Base-by-base conservation (phyloP, 2,888 invertebrate genomes). In the Eilema caniola region DNA sequence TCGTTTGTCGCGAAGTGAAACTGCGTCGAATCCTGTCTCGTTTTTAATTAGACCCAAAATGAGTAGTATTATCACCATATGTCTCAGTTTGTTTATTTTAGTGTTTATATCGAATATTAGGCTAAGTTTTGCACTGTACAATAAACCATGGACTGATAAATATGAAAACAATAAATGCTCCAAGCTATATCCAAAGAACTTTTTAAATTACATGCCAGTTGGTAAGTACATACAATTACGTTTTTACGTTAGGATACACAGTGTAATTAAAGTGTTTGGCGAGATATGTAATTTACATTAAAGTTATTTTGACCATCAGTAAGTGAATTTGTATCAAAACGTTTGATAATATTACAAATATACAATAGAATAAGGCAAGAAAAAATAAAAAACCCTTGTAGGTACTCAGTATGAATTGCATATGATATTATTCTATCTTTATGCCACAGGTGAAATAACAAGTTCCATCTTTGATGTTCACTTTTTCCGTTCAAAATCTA, bases 161-260 rank as follows among this genome's bases (percentile, higher is more conserved):
- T 94, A 94, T 84, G 96, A 95, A 84, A 93, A 85, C 85, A 93
- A 93, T 80, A 90, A 95, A 70, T 96, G 96, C 80, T 95, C 96
- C 1, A 95, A 94, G 78, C 85, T 96, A 33, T 96, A 95, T 85
- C 96, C 95, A 3, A 95, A 92, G 83, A 95, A 96, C 83, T 96
- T 96, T 78, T 90, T 93, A 33, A 96, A 96, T 82, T 96, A 93
- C 85, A 93, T 95, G 66, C 96, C 96, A 75, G 92, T 93, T 67
- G 96, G 96, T 90, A 94, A 96, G 94, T 90, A 67, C 24, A 24
- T 60, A 20, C 8, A 63, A 23, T 41, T 24, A 10, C 16, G 4
- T 57, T 64, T 64, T n/a, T 14, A n/a, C 20, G 28, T 33, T 53
- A 7, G 8, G 12, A 47, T 47, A 8, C 8, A n/a, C 20, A 2